Conservation (phyloP, 2,888 invertebrate genomes). For the Caradrina clavipalpis region DNA sequence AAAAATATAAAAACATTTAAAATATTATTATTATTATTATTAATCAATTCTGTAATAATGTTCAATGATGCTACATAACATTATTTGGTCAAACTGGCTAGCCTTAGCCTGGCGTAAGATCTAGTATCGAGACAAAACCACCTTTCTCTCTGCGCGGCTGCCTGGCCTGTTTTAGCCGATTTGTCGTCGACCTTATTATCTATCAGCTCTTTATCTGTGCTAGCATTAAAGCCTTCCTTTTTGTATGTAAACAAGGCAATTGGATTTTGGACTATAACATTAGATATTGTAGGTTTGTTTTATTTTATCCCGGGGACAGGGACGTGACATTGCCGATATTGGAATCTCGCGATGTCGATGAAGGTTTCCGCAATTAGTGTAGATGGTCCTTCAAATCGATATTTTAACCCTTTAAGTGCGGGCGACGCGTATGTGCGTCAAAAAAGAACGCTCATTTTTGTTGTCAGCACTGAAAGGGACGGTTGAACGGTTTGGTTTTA, state of each 20-base stretch:
- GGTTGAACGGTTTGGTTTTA: not conserved
- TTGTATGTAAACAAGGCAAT: not conserved
- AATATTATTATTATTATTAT: too few species aligned
- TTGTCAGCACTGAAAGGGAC: too few species aligned
- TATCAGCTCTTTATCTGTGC: constrained; percentile 15
- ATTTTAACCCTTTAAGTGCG: too few species aligned
- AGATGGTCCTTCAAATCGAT: not conserved
- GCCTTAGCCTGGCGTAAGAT: constrained; percentile 67
- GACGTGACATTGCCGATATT: not conserved
- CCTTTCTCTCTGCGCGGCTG: constrained; percentile 72
- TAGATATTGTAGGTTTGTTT: not conserved
- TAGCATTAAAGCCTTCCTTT: constrained; percentile 1
- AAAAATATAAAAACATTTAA: too few species aligned
- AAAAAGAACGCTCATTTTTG: too few species aligned
- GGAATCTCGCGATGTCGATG: not conserved
- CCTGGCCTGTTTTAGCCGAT: constrained; percentile 36
- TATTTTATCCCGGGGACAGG: too few species aligned
- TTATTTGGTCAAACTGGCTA: constrained; percentile 30
- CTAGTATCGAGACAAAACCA: constrained; percentile 69
- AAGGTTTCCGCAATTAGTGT: not conserved
- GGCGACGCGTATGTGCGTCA: too few species aligned
- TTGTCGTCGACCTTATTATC: constrained; percentile 51
- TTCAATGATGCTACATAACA: constrained; percentile 35
- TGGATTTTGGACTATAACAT: not conserved
- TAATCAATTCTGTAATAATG: constrained; percentile 20